These are phyloP conservation scores for Pseudococcus jackbeardsleyi DNA, from an alignment of 2,888 invertebrate genomes.

Conservation along the genomic window DNA sequence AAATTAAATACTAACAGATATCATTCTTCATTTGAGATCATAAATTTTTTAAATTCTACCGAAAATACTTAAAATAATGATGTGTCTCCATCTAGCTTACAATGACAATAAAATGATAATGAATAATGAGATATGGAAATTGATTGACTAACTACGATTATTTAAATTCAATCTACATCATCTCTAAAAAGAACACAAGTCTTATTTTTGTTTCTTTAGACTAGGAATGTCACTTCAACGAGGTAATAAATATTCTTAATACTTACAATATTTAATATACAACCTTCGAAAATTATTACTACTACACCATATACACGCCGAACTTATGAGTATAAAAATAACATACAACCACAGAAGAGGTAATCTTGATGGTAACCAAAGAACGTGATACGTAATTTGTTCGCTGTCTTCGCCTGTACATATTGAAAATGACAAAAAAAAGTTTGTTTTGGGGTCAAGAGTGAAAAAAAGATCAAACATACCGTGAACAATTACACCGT, in stretches of 20 bases:
- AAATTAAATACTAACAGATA: background rate
- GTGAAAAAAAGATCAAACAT: slow-evolving; percentile 67
- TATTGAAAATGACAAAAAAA: background rate
- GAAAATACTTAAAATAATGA: background rate
- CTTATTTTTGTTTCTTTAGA: background rate
- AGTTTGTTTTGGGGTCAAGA: background rate
- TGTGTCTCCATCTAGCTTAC: background rate
- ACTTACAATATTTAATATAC: background rate
- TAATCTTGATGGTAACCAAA: slow-evolving; percentile 84
- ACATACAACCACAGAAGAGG: slow-evolving; percentile 71
- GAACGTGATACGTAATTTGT: slow-evolving; percentile 77
- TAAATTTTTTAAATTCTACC: background rate
- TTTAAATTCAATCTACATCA: background rate
- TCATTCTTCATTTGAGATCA: background rate
- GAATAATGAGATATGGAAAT: background rate
- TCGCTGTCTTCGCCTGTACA: slow-evolving; percentile 5
- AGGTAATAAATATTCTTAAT: background rate
- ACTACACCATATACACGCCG: background rate
- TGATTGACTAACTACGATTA: background rate
- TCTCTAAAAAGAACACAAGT: background rate
- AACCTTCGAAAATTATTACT: slow-evolving; percentile 23
- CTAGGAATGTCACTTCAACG: background rate
- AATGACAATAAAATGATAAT: background rate
- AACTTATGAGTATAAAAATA: background rate
- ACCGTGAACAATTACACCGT: slow-evolving; percentile 86